Evolutionary conservation across 2,113 vertebrate species (phyloP).

Genomic region (Sinocyclocheilus anophthalmus): DNA sequence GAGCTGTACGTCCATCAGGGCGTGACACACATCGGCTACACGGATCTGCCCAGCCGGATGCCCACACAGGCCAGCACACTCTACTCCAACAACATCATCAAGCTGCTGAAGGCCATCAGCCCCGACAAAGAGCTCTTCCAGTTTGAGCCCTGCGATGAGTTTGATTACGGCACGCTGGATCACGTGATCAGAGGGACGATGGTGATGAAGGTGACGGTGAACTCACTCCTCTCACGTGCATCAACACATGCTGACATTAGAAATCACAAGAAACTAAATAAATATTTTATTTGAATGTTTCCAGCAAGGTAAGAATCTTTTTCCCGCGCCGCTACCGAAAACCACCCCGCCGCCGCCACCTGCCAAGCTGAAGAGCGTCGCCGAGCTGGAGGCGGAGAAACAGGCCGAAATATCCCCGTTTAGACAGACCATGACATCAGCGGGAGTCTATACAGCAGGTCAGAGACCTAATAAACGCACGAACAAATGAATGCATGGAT

Average conservation of each 20-base stretch:
- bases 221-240: no score
- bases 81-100: constrained; percentile 86
- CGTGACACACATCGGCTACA: constrained; percentile 82
- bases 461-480: not conserved
- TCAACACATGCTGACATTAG: no score
- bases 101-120: constrained; percentile 85
- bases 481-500: not conserved
- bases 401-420: constrained; percentile 65
- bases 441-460: constrained; percentile 74
- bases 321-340: constrained; percentile 75
- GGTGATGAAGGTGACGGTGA: constrained; percentile 73
- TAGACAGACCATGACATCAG: constrained; percentile 71
- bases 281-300: not conserved
- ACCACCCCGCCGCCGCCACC: constrained; percentile 61
- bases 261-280: no score
- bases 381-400: constrained; percentile 73
- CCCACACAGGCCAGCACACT: constrained; percentile 84
- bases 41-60: constrained; percentile 84
- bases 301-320: constrained; percentile 77
- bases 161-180: constrained; percentile 79
- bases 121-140: constrained; percentile 83
- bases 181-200: constrained; percentile 78
- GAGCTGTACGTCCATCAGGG: constrained; percentile 74
- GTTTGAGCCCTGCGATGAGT: constrained; percentile 79
- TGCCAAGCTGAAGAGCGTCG: constrained; percentile 64